Base-by-base conservation (phyloP, 1,140 invertebrate species). In the Phenacoccus solenopsis region DNA sequence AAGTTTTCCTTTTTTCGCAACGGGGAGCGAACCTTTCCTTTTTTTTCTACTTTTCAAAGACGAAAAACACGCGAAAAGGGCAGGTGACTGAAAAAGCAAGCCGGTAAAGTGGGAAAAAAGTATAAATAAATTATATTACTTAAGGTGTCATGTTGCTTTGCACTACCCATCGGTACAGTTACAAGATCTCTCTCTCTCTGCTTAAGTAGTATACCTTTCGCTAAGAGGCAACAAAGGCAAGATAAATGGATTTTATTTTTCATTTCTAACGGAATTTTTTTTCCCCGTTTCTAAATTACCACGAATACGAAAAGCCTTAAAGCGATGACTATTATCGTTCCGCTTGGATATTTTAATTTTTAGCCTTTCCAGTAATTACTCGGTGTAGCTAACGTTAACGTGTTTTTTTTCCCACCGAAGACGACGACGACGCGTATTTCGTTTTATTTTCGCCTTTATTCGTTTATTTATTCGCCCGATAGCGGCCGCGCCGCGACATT, bases 201-300 rank as follows among this genome's bases (percentile, higher is more conserved):
- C 38, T 49, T 49, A 49, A 49, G 38, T 49, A 49, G 38, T 49
- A 49, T 49, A 49, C 38, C 38, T 49, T 64, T 64, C 59, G 59
- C 59, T 64, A 64, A 64, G 59, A 64, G 59, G 59, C 59, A 64
- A 64, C 59, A 64, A 64, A 64, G 59, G 59, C 59, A 27, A 64
- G 59, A 64, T 64, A 64, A 64, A 64, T 64, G 59, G 59, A 64
- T 64, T 64, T 64, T 64, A 64, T 64, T 64, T 64, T 64, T 64
- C 59, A 64, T 64, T 64, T 64, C 59, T 64, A 27, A 64, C 22
- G 59, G 59, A 64, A 64, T 64, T 64, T 64, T 64, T 64, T 64
- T 27, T 64, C 38, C 38, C 38, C 38, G 20, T 24, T 9, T 25
- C 59, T 64, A 64, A 64, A 64, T 64, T 64, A 64, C 59, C 59